These are phyloP conservation scores for Drosophila obscura DNA, from an alignment of 1,140 invertebrate genomes.

Conservation along the genomic window DNA sequence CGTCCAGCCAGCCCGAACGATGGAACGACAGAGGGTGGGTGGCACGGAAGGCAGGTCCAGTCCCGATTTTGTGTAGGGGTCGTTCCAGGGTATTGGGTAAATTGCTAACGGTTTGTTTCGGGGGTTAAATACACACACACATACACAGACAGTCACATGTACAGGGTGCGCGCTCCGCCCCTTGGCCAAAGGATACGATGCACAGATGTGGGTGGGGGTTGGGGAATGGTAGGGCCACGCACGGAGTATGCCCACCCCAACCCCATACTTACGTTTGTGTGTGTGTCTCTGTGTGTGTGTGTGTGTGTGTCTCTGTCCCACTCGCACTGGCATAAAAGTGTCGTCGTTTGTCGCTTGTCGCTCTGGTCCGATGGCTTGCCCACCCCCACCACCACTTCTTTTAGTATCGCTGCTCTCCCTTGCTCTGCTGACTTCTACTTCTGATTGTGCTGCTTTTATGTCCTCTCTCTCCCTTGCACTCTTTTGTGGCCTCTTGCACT, in stretches of 20 bases:
- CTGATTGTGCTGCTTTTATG: too few relatives aligned
- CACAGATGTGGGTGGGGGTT: too few relatives aligned
- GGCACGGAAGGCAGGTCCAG: too few relatives aligned
- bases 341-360: constrained; percentile 52
- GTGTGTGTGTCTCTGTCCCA: constrained; percentile 36
- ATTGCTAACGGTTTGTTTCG: too few relatives aligned
- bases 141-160: too few relatives aligned
- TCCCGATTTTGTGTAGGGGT: too few relatives aligned
- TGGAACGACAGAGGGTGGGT: too few relatives aligned
- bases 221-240: constrained; percentile 16
- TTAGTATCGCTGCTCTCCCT: too few relatives aligned
- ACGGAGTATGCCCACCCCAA: constrained; percentile 15
- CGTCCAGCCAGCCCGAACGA: constrained; percentile 28
- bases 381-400: too few relatives aligned
- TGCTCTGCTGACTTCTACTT: too few relatives aligned
- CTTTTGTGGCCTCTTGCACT: constrained; percentile 60
- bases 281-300: constrained; percentile 30
- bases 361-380: constrained; percentile 14
- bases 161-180: constrained; percentile 23
- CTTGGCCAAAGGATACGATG: constrained; percentile 26
- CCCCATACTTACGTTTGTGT: background rate
- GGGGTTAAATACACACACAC: too few relatives aligned
- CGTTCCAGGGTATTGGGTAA: too few relatives aligned
- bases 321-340: constrained; percentile 36
- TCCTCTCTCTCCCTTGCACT: constrained; percentile 5